These are phyloP conservation scores for Drosophila percnosoma DNA, from an alignment of 2,888 invertebrate genomes.

Conservation along the genomic window DNA sequence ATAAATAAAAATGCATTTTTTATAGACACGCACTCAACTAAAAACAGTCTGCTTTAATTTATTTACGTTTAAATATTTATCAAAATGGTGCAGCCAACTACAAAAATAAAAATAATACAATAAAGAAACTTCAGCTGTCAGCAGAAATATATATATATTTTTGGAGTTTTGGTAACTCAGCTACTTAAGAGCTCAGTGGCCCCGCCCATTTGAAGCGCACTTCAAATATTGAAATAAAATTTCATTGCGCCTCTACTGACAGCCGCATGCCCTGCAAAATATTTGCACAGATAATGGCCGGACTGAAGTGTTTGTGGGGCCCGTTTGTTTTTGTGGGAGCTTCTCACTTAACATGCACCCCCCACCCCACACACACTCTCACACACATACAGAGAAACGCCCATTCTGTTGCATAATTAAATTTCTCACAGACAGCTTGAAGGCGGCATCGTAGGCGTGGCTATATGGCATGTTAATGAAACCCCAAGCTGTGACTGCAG, in stretches of 20 bases:
- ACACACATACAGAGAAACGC: constrained; percentile 15
- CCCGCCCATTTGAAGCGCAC: constrained; percentile 43
- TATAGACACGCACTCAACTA: constrained; percentile 21
- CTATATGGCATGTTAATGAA: constrained; percentile 52
- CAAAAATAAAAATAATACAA: neutral
- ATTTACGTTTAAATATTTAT: constrained; percentile 35
- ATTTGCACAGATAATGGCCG: constrained; percentile 67
- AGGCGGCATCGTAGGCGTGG: constrained; percentile 44
- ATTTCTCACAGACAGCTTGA: constrained; percentile 46
- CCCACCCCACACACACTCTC: neutral
- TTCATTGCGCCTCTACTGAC: constrained; percentile 46
- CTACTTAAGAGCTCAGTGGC: constrained; percentile 47
- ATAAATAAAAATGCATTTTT: constrained; percentile 71
- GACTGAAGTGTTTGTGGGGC: constrained; percentile 49
- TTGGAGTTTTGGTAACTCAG: constrained; percentile 45
- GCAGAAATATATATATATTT: neutral
- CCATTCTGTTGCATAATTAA: constrained; percentile 64
- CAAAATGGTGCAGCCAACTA: constrained; percentile 2
- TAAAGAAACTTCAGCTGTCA: neutral
- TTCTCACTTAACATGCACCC: constrained; percentile 30
- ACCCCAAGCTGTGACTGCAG: constrained; percentile 28
- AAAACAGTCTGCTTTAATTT: constrained; percentile 25
- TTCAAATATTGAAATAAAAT: constrained; percentile 73
- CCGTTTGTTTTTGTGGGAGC: constrained; percentile 44
- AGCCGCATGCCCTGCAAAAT: constrained; percentile 43